Evolutionary conservation across 2,797 vertebrate species (phyloP).

Genomic region (Gallinago stenura): DNA sequence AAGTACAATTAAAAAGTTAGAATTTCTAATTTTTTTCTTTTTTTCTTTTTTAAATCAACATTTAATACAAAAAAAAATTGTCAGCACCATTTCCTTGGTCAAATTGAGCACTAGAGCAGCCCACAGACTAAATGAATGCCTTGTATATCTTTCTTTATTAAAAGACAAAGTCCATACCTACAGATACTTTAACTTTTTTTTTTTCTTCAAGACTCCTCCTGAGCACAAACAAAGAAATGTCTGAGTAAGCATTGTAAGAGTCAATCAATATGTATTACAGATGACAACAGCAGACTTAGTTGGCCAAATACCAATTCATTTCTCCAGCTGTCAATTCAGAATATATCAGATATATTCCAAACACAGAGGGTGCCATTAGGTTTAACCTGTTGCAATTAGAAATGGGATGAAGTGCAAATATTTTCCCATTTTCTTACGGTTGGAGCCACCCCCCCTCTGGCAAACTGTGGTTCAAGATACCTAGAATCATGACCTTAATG

Average conservation of each 20-base stretch:
- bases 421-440: not conserved
- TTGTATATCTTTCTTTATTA: not conserved
- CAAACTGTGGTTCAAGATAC: not conserved
- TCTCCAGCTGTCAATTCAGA: slow-evolving; percentile 5
- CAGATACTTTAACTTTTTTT: not conserved
- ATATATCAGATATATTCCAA: not conserved
- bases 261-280: not conserved
- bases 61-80: not conserved
- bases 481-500: not conserved
- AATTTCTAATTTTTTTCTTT: not conserved
- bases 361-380: not conserved
- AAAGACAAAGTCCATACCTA: not conserved
- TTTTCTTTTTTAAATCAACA: not conserved
- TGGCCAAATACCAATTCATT: slow-evolving; percentile 45
- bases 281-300: slow-evolving; percentile 3
- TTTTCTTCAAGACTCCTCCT: not conserved
- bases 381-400: not conserved
- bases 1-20: not conserved
- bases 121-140: not conserved
- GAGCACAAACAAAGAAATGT: not conserved
- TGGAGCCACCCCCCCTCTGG: not conserved
- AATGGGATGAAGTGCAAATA: not conserved
- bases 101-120: not conserved
- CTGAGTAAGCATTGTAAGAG: not conserved
- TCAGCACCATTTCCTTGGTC: not conserved